Base-by-base conservation (phyloP, 2,888 invertebrate genomes). In the Archips crataeganus region DNA sequence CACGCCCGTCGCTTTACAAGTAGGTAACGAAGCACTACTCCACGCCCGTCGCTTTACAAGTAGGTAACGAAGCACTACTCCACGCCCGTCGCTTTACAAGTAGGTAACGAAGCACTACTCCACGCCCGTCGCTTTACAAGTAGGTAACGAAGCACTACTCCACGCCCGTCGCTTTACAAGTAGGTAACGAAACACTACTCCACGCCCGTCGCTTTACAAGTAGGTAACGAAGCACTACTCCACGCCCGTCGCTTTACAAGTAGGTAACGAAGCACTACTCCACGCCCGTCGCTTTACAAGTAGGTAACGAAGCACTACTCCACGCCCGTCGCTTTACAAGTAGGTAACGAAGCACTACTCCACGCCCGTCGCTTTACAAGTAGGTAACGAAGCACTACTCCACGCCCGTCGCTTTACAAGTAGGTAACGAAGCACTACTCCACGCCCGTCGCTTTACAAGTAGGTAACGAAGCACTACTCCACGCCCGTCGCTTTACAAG, bases 11-110 rank as follows among this genome's bases (percentile, higher is more conserved):
- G 70, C 65, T 0, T 42, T 74, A 13, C 70, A 69, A 70, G 70
- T 74, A n/a, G n/a, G n/a, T n/a, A n/a, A n/a, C 73, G n/a, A 70
- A 70, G 70, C 70, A 65, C 54, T 74, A 70, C 65, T 70, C 74
- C 51, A 74, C 74, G 23, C 69, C 64, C 10, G 70, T 66, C 23
- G 70, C 65, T 0, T 42, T 74, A 13, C 70, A 69, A 70, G 70
- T 74, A n/a, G n/a, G n/a, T n/a, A n/a, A n/a, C 73, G n/a, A 70
- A 70, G 70, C 70, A 65, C 54, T 74, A 70, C 65, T 70, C 74
- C 51, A 74, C 74, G 23, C 69, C 64, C 10, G 70, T 66, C 23
- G 70, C 65, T 0, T 42, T 74, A 13, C 70, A 69, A 70, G 70
- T 74, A n/a, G n/a, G n/a, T n/a, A n/a, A n/a, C 73, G n/a, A 70